Evolutionary conservation across 2,888 invertebrate species (phyloP).

Genomic region (Drosophila quasianomalipes): DNA sequence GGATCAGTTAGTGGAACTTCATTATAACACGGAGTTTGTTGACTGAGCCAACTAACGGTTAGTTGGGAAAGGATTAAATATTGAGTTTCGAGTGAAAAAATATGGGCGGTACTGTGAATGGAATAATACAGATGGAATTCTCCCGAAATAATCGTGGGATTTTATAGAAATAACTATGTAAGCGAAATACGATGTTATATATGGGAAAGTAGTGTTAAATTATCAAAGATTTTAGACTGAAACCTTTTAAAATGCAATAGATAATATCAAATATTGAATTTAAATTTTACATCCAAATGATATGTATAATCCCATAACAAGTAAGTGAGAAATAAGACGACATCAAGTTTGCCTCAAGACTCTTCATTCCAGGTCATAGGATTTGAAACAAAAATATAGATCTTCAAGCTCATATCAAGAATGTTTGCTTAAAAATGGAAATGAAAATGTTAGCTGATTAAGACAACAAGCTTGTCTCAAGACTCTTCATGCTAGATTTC

Average conservation of each 20-base stretch:
- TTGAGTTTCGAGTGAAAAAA: not conserved
- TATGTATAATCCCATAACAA: too few relatives aligned
- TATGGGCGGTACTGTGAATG: not conserved
- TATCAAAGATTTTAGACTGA: not conserved
- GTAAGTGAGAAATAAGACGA: not conserved
- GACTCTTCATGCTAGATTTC: not conserved
- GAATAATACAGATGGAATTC: not conserved
- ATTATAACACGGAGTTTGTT: constrained; percentile 23
- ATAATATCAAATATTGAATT: not conserved
- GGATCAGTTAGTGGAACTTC: constrained; percentile 68
- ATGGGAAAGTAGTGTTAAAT: not conserved
- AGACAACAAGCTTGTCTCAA: not conserved
- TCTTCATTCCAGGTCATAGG: not conserved
- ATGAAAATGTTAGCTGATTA: not conserved
- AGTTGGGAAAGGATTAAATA: constrained; percentile 17
- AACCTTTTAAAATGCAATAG: not conserved
- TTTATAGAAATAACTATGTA: not conserved
- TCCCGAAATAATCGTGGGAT: not conserved
- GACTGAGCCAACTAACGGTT: constrained; percentile 21
- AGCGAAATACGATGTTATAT: not conserved
- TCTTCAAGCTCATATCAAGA: not conserved
- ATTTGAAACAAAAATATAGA: not conserved
- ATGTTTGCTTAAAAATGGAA: not conserved
- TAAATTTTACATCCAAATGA: not conserved
- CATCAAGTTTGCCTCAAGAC: not conserved